phyloP scores from a whole-genome alignment of 2,888 invertebrate genomes.

The Cephus pygmeus region DNA sequence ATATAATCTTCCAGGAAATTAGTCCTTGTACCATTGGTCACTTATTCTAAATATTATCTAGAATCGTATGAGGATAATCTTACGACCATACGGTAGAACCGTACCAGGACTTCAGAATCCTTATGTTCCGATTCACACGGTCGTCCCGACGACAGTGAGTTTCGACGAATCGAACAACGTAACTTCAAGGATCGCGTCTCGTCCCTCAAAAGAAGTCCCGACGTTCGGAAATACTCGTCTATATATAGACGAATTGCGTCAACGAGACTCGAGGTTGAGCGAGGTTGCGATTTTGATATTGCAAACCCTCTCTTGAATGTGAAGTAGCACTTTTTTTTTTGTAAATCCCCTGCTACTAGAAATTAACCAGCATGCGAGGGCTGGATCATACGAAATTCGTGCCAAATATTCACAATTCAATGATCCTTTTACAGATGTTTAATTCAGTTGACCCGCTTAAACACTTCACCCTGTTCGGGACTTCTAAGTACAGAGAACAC shows the following conservation, averaged over 20 bases:
- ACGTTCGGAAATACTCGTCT: background rate
- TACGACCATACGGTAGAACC: background rate
- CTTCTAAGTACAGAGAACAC: constrained; percentile 63
- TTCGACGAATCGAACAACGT: background rate
- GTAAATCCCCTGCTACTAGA: background rate
- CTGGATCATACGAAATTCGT: background rate
- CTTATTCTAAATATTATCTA: background rate
- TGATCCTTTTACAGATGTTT: background rate
- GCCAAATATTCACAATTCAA: background rate
- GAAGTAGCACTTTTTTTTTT: background rate
- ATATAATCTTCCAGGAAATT: background rate
- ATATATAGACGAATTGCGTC: background rate
- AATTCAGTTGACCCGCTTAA: constrained; percentile 55
- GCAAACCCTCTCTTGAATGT: background rate
- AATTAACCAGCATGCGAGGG: background rate
- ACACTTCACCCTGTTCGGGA: constrained; percentile 59
- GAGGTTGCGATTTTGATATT: background rate
- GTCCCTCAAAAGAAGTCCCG: background rate
- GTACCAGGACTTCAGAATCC: background rate
- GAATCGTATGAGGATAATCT: background rate
- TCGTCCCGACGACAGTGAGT: background rate
- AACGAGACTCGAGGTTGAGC: background rate
- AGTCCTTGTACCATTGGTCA: background rate
- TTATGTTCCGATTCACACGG: background rate
- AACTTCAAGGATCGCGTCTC: background rate